Percentiles rank a stretch among this genome's conserved stretches.
phyloP scores from a whole-genome alignment of 2,888 invertebrate genomes.

The Nomada hirtipes region DNA sequence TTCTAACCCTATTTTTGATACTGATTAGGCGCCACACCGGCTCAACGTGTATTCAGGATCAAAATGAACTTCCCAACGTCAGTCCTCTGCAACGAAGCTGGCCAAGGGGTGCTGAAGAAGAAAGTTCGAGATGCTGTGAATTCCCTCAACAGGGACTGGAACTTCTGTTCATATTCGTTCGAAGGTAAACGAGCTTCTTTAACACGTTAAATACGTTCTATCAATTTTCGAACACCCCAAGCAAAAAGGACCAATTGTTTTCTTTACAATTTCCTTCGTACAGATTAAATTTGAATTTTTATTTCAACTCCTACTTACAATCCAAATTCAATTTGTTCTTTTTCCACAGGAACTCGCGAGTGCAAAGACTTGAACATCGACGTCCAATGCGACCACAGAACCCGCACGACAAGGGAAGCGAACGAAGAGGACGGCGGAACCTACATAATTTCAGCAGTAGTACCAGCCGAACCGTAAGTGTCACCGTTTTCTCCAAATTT shows the following conservation, averaged over 20 bases:
- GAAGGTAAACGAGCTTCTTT: conserved; percentile 87
- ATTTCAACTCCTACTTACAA: too few relatives aligned
- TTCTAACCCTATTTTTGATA: not conserved
- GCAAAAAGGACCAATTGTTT: too few relatives aligned
- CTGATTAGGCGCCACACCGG: conserved; percentile 91
- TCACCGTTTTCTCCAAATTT: not conserved
- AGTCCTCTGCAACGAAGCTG: conserved; percentile 98
- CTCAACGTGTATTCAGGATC: conserved; percentile 97
- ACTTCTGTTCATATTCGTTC: conserved; percentile 96
- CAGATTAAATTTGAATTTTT: too few relatives aligned
- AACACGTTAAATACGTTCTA: not conserved
- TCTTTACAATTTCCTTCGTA: too few relatives aligned
- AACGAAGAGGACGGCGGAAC: conserved; percentile 90
- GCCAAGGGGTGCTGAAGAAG: conserved; percentile 95
- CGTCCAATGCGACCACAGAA: conserved; percentile 95
- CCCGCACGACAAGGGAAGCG: conserved; percentile 83
- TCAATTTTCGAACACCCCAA: not conserved
- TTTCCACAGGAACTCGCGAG: conserved; percentile 88
- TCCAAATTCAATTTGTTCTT: not conserved
- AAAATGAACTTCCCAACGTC: conserved; percentile 98
- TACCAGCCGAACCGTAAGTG: conserved; percentile 95
- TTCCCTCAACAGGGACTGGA: conserved; percentile 97
- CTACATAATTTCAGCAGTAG: conserved; percentile 92
- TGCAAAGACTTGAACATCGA: conserved; percentile 96
- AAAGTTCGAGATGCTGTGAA: conserved; percentile 95